Base-by-base conservation (phyloP, 1,140 invertebrate species). In the Plectrocnemia conspersa region DNA sequence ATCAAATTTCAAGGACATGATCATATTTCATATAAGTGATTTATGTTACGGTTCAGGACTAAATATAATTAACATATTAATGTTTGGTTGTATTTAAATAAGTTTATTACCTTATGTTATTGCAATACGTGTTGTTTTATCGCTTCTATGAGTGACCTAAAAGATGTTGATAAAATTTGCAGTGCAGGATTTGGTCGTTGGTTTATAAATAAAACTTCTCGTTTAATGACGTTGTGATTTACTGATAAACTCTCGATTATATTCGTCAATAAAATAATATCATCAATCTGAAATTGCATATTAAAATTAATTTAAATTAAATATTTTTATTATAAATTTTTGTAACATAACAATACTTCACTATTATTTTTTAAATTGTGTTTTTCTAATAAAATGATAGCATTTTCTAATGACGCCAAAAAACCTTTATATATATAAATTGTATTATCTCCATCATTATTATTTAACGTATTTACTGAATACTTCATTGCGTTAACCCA, bases 121-220 rank as follows among this genome's bases (percentile, higher is more conserved):
- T 6, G 41, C 19, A 11, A 36, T 7, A 18, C 13, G 7, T 38
- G 40, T 40, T 21, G 15, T 49, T 48, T 32, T 6, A 40, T 25
- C n/a, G 55, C 55, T 57, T 57, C 55, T 1, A 57, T n/a, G 33
- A 52, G 45, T n/a, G 55, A 15, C 36, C 55, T 24, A 16, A 52
- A 52, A 40, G 23, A 25, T 7, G 55, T 57, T n/a, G 55, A 29
- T n/a, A 57, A 27, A 7, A 57, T 16, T 50, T 57, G 55, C 25
- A 46, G 19, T 23, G 38, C 18, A 16, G 55, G 55, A 50, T 57
- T 52, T 32, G 29, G 18, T 15, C 21, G 16, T 25, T 23, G n/a
- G 15, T 7, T 52, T 11, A 41, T 18, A 9, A 19, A 24, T 36
- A 22, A 42, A 23, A 18, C 24, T 21, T n/a, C 24, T 52, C 33